Evolutionary conservation across 1,140 invertebrate species (phyloP).

Genomic region (Pseudomyrmex gracilis): DNA sequence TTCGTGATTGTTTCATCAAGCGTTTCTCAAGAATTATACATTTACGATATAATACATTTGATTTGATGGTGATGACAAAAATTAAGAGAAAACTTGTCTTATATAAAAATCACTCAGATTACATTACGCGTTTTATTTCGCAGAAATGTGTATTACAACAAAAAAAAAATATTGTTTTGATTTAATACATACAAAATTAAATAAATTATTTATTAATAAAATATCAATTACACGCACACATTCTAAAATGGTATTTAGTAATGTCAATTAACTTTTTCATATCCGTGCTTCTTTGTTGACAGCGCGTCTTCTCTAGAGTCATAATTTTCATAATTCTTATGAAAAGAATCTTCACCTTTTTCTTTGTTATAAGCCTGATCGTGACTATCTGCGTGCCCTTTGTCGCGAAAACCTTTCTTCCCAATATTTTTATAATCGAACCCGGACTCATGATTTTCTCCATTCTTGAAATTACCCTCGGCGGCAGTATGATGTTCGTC

Average conservation of each 20-base stretch:
- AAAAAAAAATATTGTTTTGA: too few relatives aligned
- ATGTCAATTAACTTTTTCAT: constrained; percentile 66
- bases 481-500: constrained; percentile 84
- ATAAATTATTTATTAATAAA: not conserved
- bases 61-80: constrained; percentile 14
- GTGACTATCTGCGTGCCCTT: constrained; percentile 82
- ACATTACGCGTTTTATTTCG: too few relatives aligned
- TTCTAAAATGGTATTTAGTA: constrained; percentile 18
- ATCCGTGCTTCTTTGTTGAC: constrained; percentile 82
- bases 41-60: too few relatives aligned
- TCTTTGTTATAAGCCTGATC: constrained; percentile 83
- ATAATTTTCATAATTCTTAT: constrained; percentile 82
- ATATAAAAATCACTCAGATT: too few relatives aligned
- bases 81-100: not conserved
- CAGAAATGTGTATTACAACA: too few relatives aligned
- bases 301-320: constrained; percentile 79
- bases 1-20: constrained; percentile 38
- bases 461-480: constrained; percentile 85
- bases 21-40: not conserved
- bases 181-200: not conserved
- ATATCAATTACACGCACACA: not conserved
- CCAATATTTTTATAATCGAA: constrained; percentile 82
- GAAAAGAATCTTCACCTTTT: constrained; percentile 79
- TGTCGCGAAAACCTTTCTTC: constrained; percentile 83
- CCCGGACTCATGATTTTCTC: constrained; percentile 84